phyloP scores from a whole-genome alignment of 2,113 vertebrate genomes.

The Potamarius usumacintae region DNA sequence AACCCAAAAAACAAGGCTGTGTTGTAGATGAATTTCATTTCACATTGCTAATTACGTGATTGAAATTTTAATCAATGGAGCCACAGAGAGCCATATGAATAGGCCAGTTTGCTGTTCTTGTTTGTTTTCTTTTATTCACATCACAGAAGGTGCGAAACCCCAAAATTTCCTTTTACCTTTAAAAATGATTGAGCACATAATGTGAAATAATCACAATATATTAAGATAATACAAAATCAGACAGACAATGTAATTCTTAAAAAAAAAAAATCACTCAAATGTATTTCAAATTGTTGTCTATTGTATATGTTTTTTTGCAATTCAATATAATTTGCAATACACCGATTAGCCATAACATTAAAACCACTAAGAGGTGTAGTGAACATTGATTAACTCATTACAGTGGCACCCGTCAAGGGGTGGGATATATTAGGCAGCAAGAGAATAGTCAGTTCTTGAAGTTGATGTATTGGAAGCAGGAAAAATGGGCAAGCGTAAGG shows the following conservation, averaged over 20 bases:
- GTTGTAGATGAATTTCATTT: background rate
- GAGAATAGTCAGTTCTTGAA: too few relatives aligned
- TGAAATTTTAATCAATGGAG: background rate
- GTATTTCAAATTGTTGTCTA: too few relatives aligned
- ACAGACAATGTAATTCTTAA: background rate
- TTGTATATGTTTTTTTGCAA: too few relatives aligned
- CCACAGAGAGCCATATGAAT: background rate
- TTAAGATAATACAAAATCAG: background rate
- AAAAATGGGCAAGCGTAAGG: too few relatives aligned
- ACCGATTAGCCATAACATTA: too few relatives aligned
- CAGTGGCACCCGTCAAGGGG: too few relatives aligned
- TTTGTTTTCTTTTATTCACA: background rate
- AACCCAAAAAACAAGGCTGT: background rate
- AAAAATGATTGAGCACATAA: background rate
- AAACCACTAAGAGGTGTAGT: too few relatives aligned
- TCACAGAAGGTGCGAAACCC: background rate
- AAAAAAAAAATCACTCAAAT: too few relatives aligned
- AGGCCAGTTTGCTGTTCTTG: background rate
- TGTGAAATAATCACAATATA: background rate
- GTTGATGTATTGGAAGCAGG: too few relatives aligned
- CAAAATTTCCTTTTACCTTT: background rate
- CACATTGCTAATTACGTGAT: slow-evolving; percentile 5
- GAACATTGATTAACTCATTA: too few relatives aligned
- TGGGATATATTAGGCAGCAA: too few relatives aligned
- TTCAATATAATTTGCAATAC: too few relatives aligned